Base-by-base conservation (phyloP, 2,888 invertebrate species). In the Cabera pusaria region DNA sequence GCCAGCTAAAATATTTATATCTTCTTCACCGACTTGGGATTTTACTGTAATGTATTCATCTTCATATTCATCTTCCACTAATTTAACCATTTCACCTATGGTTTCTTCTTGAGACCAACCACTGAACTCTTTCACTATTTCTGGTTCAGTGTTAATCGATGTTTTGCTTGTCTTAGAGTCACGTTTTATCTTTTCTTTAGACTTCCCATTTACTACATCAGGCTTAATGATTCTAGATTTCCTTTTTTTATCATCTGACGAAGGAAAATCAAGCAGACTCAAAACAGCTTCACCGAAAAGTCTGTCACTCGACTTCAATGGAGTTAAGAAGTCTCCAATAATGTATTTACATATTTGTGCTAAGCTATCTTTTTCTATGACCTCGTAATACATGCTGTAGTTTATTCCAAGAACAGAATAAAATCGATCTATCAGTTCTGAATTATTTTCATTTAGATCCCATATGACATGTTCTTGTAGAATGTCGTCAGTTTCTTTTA, bases 341-440 rank as follows among this genome's bases (percentile, higher is more conserved):
- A 90, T 71, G 36, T 89, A 77, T 64, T 78, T 82, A 32, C 86
- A 90, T 34, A 91, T 62, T 48, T 74, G 79, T 21, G 90, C 90
- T 18, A 93, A 52, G 1, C 91, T 84, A 0, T 86, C 72, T 42
- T 87, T 82, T 49, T 92, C 91, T 31, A 92, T 84, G 0, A 70
- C 53, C 49, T 90, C 85, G 57, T 91, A 92, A 54, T 90, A 91
- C 66, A 93, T 79, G 6, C 90, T 87, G 44, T 91, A 91, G 55
- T 91, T 91, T 23, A 92, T 79, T 4, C 91, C 91, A 52, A 91
- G 74, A 3, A 79, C 74, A 1, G 90, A 81, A 60, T 93, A 93
- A 71, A 92, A 92, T 49, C 84, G 72, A 49, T 92, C 92, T 18
- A 93, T 73, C 3, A 90, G 69, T 23, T 90, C 85, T 1, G 86